phyloP scores from a whole-genome alignment of 2,797 vertebrate species.

The Scomberomorus guttatus region DNA sequence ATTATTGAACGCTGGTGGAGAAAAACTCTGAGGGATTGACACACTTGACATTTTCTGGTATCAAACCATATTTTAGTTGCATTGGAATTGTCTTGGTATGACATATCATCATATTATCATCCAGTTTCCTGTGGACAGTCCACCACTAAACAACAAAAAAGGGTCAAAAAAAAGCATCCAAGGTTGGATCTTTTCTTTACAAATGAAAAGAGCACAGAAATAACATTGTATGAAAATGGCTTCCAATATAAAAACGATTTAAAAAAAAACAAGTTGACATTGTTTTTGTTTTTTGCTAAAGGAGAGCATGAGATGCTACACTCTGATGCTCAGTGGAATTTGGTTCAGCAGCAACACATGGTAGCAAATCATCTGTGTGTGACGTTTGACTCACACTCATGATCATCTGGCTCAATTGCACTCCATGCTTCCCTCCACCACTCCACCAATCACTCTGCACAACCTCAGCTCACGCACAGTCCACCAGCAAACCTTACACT shows the following conservation, averaged over 20 bases:
- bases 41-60: background rate
- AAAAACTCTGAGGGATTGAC: too few relatives aligned
- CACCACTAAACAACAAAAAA: background rate
- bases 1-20: too few relatives aligned
- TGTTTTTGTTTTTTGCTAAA: background rate
- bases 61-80: background rate
- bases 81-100: background rate
- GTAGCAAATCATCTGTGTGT: constrained; percentile 4
- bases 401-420: constrained; percentile 6
- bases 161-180: background rate
- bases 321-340: background rate
- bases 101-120: too few relatives aligned
- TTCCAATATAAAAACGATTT: background rate
- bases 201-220: background rate
- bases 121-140: background rate
- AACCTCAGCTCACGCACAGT: too few relatives aligned
- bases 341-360: background rate
- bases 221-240: too few relatives aligned
- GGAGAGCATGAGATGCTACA: background rate
- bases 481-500: background rate
- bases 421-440: background rate
- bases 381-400: constrained; percentile 28
- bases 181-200: background rate
- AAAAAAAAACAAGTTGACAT: background rate
- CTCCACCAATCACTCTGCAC: too few relatives aligned